Evolutionary conservation across 2,888 invertebrate species (phyloP), one percentile per base, ranked within the genome.

Genomic region (Synergus japonicus): DNA sequence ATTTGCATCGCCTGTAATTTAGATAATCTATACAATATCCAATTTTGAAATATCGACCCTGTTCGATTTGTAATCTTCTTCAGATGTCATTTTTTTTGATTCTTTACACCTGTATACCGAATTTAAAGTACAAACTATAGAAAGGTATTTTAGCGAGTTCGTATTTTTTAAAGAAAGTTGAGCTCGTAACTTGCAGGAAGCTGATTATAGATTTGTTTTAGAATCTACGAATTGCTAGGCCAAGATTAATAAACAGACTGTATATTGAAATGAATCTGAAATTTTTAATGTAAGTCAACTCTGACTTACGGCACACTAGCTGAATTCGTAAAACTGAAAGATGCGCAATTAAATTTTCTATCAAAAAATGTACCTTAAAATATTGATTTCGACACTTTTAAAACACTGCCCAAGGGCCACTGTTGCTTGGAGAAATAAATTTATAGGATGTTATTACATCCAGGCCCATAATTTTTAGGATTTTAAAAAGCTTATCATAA

Each of bases 101-200:
- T 44, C 29, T 46, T 69, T 69, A 69, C 49, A 49, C 10, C 15
- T 29, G 22, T 69, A 15, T 37, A 49, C 22, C 69, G 49, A 69
- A 49, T 15, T 37, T 49, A 69, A 49, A 69, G 69, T 69, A 69
- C 49, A 69, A 49, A 69, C 46, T 69, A 69, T 49, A 37, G 18
- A 66, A 64, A 63, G 22, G n/a, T 49, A 73, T 54, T 73, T 73
- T 54, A 13, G 29, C 10, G 37, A 73, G 54, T 29, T 73, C 54
- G n/a, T 54, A 60, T 63, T 63, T 58, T 49, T 54, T 73, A 73
- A 79, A 67, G 79, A 69, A 77, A 60, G 65, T 79, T 37, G 15
- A 73, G n/a, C 13, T 69, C 9, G 49, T 12, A 12, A 54, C 54
- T 54, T 73, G 73, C 54, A 49, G n/a, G 9, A 73, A 49, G 41